phyloP scores from a whole-genome alignment of 2,113 vertebrate genomes.

The Pungitius pungitius region DNA sequence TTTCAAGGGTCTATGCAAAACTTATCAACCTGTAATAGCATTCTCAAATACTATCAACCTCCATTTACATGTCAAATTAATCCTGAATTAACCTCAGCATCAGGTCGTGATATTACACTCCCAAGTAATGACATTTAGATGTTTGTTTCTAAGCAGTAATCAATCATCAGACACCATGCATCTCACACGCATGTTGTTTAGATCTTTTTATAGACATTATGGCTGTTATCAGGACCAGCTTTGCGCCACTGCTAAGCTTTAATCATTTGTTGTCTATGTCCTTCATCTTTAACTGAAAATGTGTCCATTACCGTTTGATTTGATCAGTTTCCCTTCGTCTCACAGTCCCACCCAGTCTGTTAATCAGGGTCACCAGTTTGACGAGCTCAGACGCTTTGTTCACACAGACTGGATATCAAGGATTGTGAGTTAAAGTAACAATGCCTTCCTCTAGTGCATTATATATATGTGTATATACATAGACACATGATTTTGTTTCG shows the following conservation, averaged over 20 bases:
- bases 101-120: conserved; percentile 59
- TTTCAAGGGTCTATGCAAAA: conserved; percentile 78
- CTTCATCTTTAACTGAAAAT: conserved; percentile 36
- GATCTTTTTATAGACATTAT: conserved; percentile 1
- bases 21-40: conserved; percentile 66
- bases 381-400: conserved; percentile 59
- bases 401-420: conserved; percentile 63
- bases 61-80: conserved; percentile 54
- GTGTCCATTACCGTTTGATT: conserved; percentile 14
- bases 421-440: conserved; percentile 67
- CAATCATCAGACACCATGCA: conserved; percentile 19
- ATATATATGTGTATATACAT: conserved; percentile 58
- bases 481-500: conserved; percentile 68
- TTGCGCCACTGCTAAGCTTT: conserved; percentile 12
- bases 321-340: conserved; percentile 39
- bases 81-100: conserved; percentile 69
- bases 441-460: conserved; percentile 80
- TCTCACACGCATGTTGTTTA: conserved; percentile 20
- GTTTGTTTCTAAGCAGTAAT: conserved; percentile 25
- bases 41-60: conserved; percentile 60
- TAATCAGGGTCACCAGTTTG: conserved; percentile 70
- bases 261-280: conserved; percentile 25
- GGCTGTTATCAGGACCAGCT: conserved; percentile 21
- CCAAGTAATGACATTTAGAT: conserved; percentile 35
- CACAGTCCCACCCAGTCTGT: conserved; percentile 47